phyloP scores from a whole-genome alignment of 2,113 vertebrate species.

The Microtus pennsylvanicus region DNA sequence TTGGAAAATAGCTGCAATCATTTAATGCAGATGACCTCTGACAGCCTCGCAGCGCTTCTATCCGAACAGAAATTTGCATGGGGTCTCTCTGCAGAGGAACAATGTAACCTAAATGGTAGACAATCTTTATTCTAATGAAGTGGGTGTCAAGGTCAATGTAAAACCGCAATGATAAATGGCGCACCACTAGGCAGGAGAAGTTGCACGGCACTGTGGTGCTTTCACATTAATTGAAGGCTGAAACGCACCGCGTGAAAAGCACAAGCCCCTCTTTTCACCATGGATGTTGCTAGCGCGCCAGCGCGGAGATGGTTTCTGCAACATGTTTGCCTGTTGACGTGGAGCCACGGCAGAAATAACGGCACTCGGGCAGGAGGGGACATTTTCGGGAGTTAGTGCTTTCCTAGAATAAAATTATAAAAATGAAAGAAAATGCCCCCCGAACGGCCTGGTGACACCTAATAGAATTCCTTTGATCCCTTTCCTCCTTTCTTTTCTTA shows the following conservation, averaged over 20 bases:
- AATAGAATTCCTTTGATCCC: slow-evolving; percentile 86
- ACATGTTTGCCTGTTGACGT: slow-evolving; percentile 86
- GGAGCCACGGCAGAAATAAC: slow-evolving; percentile 86
- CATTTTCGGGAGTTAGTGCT: slow-evolving; percentile 84
- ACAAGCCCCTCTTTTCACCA: slow-evolving; percentile 90
- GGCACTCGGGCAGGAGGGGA: slow-evolving; percentile 81
- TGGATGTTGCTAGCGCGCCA: slow-evolving; percentile 88
- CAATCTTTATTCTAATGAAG: slow-evolving; percentile 99
- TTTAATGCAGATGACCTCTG: slow-evolving; percentile 96
- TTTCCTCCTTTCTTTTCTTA: slow-evolving; percentile 86
- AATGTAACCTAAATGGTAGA: slow-evolving; percentile 98
- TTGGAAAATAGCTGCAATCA: slow-evolving; percentile 94
- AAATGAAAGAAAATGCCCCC: slow-evolving; percentile 83
- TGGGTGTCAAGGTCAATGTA: slow-evolving; percentile 98
- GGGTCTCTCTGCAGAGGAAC: slow-evolving; percentile 94
- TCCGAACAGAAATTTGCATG: slow-evolving; percentile 94
- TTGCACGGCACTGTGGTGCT: slow-evolving; percentile 91
- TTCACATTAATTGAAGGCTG: slow-evolving; percentile 93
- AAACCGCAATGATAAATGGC: slow-evolving; percentile 96
- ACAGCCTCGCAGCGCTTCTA: slow-evolving; percentile 92
- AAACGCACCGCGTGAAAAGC: slow-evolving; percentile 90
- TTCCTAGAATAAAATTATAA: slow-evolving; percentile 84
- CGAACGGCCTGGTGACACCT: slow-evolving; percentile 85
- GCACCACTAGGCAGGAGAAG: slow-evolving; percentile 91
- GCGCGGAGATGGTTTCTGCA: slow-evolving; percentile 88